Percentiles rank a stretch among this genome's conserved stretches.
phyloP scores from a whole-genome alignment of 2,797 vertebrate genomes.

The Urophycis tenuis region DNA sequence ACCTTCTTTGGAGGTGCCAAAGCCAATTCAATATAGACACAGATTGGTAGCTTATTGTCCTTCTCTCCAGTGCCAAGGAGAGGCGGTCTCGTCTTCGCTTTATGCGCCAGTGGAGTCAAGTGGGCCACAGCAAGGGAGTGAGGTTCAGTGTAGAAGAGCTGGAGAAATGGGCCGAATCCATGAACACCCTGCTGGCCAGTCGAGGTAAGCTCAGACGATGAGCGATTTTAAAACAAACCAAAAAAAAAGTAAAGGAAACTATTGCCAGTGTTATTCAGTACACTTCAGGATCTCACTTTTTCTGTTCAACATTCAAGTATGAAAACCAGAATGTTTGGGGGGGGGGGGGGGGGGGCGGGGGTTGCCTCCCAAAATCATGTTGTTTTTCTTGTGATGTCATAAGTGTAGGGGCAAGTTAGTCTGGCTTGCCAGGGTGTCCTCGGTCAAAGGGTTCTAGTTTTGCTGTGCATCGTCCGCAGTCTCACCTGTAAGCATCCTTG shows the following conservation, averaged over 20 bases:
- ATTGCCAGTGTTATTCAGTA: background rate
- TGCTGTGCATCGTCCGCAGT: background rate
- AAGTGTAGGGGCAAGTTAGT: background rate
- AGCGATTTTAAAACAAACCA: too few relatives aligned
- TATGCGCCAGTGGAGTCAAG: constrained; percentile 71
- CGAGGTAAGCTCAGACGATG: constrained; percentile 62
- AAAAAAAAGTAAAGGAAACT: too few relatives aligned
- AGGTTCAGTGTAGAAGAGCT: constrained; percentile 61
- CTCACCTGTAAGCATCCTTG: too few relatives aligned
- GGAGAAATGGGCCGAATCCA: constrained; percentile 67
- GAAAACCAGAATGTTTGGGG: too few relatives aligned
- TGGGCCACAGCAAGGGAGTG: constrained; percentile 55
- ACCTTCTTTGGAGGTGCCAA: background rate
- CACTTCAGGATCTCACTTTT: background rate
- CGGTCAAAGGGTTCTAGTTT: background rate
- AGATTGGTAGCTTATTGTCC: background rate
- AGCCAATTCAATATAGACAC: background rate
- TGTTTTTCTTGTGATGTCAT: background rate
- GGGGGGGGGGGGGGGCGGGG: too few relatives aligned
- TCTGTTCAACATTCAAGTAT: background rate
- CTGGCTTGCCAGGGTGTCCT: background rate
- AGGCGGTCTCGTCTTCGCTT: constrained; percentile 65
- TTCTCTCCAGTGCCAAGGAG: constrained; percentile 48
- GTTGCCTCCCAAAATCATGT: too few relatives aligned
- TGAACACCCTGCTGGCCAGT: constrained; percentile 64